Evolutionary conservation across 1,140 invertebrate genomes (phyloP).

Genomic region (Drosophila triauraria): DNA sequence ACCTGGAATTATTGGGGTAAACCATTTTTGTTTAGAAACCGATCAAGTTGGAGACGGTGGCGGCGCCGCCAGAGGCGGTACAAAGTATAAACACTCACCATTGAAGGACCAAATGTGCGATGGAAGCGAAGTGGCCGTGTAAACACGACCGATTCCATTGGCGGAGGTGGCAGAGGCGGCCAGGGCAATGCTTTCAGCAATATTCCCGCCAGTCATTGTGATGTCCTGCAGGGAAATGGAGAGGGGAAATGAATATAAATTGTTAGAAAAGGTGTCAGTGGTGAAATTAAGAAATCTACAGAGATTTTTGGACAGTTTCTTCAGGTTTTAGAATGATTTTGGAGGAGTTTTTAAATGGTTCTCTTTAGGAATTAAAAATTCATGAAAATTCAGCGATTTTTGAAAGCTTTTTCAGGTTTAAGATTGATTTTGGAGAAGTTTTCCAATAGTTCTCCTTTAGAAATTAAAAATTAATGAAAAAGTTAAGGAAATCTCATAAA

Average conservation of each 20-base stretch:
- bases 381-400: no score
- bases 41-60: neutral
- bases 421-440: no score
- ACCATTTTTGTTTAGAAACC: no score
- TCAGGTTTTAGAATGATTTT: neutral
- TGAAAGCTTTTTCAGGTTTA: neutral
- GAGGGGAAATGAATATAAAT: neutral
- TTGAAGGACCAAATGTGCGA: slow-evolving; percentile 96
- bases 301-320: neutral
- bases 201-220: slow-evolving; percentile 77
- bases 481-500: neutral
- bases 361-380: neutral
- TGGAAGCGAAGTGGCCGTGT: slow-evolving; percentile 94
- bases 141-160: slow-evolving; percentile 90
- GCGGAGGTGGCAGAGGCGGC: slow-evolving; percentile 85
- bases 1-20: slow-evolving; percentile 87
- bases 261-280: neutral
- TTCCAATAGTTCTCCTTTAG: no score
- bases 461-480: no score
- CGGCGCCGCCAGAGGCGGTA: neutral
- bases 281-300: neutral
- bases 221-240: slow-evolving; percentile 55
- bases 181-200: slow-evolving; percentile 85
- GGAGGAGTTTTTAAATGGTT: neutral
- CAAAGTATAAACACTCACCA: slow-evolving; percentile 86